Base-by-base conservation (phyloP, 1,140 invertebrate genomes). In the Camponotus floridanus region DNA sequence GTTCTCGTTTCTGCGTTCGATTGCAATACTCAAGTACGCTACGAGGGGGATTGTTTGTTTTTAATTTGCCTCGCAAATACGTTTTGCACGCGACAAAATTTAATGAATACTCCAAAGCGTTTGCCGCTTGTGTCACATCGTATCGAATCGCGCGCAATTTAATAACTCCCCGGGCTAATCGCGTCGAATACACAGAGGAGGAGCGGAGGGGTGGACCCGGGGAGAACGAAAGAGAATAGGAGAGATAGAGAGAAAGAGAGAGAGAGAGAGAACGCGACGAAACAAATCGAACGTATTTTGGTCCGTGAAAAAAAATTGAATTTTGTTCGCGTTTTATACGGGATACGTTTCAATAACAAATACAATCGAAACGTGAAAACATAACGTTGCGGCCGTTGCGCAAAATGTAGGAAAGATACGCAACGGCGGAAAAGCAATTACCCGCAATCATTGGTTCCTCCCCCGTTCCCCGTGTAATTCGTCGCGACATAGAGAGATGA, bases 401-500 rank as follows among this genome's bases (percentile, higher is more conserved):
- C 55, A 91, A 91, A 91, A 91, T 83, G 88, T 33, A 62, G 36
- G 55, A 89, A 91, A 86, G 76, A 70, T 68, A 86, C 76, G 84
- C 76, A 62, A 48, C 51, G 81, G 31, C 39, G 42, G 64, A 81
- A 80, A 61, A 70, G 85, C 70, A 85, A 89, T 85, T 87, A 90
- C 88, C 88, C 78, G 90, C 84, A 85, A 55, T 73, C 83, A 86
- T 87, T 87, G 79, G 11, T 48, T 39, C 51, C 73, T 39, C 21
- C 45, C 59, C 39, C 26, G 3, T 45, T n/a, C 57, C 67, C 0
- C 36, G 2, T 65, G n/a, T n/a, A 26, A 9, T 48, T 51, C 36
- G 15, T 15, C 26, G 8, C 42, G 48, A 5, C 26, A 39, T 39
- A 62, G 55, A 15, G 55, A 81, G 55, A 59, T 39, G 21, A 81